A percentile compares a stretch with the other conserved stretches of the same genome.
These are phyloP conservation scores for Scaptomyza hsui DNA, from an alignment of 1,140 invertebrate genomes.

Conservation along the genomic window DNA sequence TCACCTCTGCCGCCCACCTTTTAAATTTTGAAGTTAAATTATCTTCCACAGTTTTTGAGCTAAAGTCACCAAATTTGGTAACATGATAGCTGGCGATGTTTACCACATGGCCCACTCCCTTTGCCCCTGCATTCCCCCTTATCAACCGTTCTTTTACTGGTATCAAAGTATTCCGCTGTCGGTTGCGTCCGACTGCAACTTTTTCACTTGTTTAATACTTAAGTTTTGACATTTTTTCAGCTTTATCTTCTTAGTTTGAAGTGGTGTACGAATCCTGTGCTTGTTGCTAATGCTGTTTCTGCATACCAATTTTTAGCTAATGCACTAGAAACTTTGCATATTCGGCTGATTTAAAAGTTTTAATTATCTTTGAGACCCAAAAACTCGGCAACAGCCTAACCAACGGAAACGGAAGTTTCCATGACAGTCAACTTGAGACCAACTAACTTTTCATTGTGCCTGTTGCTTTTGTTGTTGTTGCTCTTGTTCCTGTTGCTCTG, in stretches of 20 bases:
- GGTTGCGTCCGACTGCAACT: too few relatives aligned
- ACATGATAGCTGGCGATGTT: too few relatives aligned
- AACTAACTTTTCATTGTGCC: conserved; percentile 15
- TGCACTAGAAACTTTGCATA: conserved; percentile 77
- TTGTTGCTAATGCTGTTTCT: conserved; percentile 20
- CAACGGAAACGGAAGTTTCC: conserved; percentile 53
- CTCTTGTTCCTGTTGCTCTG: conserved; percentile 26
- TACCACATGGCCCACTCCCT: too few relatives aligned
- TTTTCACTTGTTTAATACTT: too few relatives aligned
- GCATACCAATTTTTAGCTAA: conserved; percentile 63
- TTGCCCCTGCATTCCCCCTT: too few relatives aligned
- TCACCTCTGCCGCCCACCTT: too few relatives aligned
- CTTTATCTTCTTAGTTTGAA: conserved; percentile 29
- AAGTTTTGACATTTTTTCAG: conserved; percentile 36
- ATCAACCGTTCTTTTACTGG: too few relatives aligned
- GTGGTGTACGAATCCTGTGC: not conserved
- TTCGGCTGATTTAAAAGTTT: conserved; percentile 76
- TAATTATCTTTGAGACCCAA: conserved; percentile 71
- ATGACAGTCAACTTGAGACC: conserved; percentile 50
- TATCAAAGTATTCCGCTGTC: too few relatives aligned
- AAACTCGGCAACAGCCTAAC: conserved; percentile 26
- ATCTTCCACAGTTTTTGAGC: too few relatives aligned
- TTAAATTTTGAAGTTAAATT: too few relatives aligned
- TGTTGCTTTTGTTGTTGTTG: conserved; percentile 11
- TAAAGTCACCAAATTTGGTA: too few relatives aligned